These are phyloP conservation scores for Araneus ventricosus DNA, from an alignment of 1,140 invertebrate species.

Conservation along the genomic window DNA sequence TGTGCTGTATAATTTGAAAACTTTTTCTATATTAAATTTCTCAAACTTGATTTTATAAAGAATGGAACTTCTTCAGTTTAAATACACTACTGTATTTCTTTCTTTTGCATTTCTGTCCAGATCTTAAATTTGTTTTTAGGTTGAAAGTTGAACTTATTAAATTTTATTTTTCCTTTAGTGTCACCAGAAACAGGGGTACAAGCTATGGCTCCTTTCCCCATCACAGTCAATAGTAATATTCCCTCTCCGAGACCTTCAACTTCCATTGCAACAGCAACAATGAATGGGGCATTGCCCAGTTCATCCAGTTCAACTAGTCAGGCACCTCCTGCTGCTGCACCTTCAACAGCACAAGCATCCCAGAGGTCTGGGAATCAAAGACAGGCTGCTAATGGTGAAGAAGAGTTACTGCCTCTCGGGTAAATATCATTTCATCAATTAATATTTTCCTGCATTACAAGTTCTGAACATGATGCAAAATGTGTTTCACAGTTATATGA, in stretches of 20 bases:
- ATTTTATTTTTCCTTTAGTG: slow-evolving; percentile 34
- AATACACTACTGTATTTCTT: too few relatives aligned
- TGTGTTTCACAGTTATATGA: too few relatives aligned
- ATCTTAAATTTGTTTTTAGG: too few relatives aligned
- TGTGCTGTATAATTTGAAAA: too few relatives aligned
- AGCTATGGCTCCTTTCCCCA: slow-evolving; percentile 40
- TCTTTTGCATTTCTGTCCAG: too few relatives aligned
- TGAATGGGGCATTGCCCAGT: slow-evolving; percentile 58
- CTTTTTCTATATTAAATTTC: too few relatives aligned
- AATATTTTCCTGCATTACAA: too few relatives aligned
- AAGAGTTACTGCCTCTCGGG: slow-evolving; percentile 90
- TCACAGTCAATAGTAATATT: slow-evolving; percentile 63
- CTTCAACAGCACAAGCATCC: slow-evolving; percentile 9
- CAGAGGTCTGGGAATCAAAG: slow-evolving; percentile 47
- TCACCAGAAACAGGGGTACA: slow-evolving; percentile 60
- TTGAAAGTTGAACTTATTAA: too few relatives aligned
- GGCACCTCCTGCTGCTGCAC: slow-evolving; percentile 66
- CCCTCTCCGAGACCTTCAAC: slow-evolving; percentile 42
- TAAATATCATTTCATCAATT: slow-evolving; percentile 74
- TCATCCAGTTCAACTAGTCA: slow-evolving; percentile 75
- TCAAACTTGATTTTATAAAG: too few relatives aligned
- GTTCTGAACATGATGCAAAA: background rate
- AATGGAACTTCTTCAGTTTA: too few relatives aligned
- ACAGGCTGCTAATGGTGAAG: slow-evolving; percentile 80
- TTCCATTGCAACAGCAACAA: slow-evolving; percentile 52